A percentile compares a stretch with the other conserved stretches of the same genome.
Evolutionary conservation across 2,888 invertebrate genomes (phyloP).

Genomic region (Electrophaes corylata): DNA sequence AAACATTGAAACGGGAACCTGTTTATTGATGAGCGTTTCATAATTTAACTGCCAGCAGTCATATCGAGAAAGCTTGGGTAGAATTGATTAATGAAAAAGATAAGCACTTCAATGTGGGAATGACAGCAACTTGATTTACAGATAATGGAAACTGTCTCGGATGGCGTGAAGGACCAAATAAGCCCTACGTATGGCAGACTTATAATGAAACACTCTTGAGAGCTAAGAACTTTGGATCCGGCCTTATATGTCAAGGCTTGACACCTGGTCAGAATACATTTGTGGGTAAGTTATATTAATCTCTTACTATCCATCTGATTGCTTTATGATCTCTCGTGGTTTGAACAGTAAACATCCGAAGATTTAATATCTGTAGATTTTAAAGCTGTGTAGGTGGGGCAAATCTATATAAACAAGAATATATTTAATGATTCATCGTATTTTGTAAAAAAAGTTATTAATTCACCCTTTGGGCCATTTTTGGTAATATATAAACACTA

Average conservation of each 20-base stretch:
- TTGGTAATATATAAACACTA: no score
- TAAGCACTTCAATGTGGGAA: constrained; percentile 43
- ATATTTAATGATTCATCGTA: background rate
- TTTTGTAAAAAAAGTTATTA: no score
- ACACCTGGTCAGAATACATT: constrained; percentile 90
- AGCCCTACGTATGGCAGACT: constrained; percentile 96
- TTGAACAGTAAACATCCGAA: background rate
- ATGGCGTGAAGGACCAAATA: constrained; percentile 93
- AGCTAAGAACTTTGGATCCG: constrained; percentile 96
- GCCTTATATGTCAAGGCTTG: constrained; percentile 92
- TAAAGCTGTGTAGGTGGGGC: background rate
- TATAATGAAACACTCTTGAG: constrained; percentile 96
- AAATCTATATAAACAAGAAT: no score
- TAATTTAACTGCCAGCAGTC: constrained; percentile 36
- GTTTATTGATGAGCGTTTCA: constrained; percentile 59
- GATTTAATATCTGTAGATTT: background rate
- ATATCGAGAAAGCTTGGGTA: constrained; percentile 36
- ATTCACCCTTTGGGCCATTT: no score
- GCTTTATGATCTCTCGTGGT: background rate
- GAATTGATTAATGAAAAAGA: constrained; percentile 40
- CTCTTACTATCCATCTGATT: background rate
- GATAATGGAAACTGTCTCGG: constrained; percentile 97
- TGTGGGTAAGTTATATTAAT: constrained; percentile 86
- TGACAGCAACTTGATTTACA: constrained; percentile 59
- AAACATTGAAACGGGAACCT: constrained; percentile 46